These are phyloP conservation scores for Oithona nana DNA, from an alignment of 2,888 invertebrate species.

Conservation along the genomic window DNA sequence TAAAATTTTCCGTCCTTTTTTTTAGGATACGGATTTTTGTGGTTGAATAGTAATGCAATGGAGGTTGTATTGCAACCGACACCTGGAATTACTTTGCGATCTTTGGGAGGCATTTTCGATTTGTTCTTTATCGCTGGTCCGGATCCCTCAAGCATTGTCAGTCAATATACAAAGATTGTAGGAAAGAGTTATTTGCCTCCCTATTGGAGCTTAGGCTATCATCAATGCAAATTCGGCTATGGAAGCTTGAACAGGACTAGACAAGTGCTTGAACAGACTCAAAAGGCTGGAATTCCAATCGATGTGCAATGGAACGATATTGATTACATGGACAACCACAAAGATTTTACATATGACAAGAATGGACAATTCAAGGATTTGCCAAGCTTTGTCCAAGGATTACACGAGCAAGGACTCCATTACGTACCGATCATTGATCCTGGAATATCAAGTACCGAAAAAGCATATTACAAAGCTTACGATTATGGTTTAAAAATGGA, in stretches of 20 bases:
- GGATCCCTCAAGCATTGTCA: conserved; percentile 25
- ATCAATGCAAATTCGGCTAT: conserved; percentile 56
- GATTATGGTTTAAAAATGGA: conserved; percentile 22
- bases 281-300: conserved; percentile 50
- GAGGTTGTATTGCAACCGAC: background rate
- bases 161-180: conserved; percentile 26
- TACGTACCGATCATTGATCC: conserved; percentile 19
- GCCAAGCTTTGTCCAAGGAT: conserved; percentile 44
- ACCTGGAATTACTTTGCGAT: background rate
- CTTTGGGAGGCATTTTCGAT: conserved; percentile 25
- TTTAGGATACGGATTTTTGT: background rate
- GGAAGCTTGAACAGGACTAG: conserved; percentile 42
- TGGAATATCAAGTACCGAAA: conserved; percentile 37
- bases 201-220: conserved; percentile 73
- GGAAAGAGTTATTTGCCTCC: conserved; percentile 30
- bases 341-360: conserved; percentile 58
- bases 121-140: conserved; percentile 28
- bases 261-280: conserved; percentile 44
- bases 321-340: conserved; percentile 57
- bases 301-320: conserved; percentile 57
- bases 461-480: conserved; percentile 28
- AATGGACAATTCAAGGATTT: conserved; percentile 40
- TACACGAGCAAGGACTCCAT: conserved; percentile 34
- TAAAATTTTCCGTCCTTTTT: background rate
- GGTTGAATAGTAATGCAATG: conserved; percentile 11